Base-by-base conservation (phyloP, 2,113 vertebrate species). In the Ochotona curzoniae region DNA sequence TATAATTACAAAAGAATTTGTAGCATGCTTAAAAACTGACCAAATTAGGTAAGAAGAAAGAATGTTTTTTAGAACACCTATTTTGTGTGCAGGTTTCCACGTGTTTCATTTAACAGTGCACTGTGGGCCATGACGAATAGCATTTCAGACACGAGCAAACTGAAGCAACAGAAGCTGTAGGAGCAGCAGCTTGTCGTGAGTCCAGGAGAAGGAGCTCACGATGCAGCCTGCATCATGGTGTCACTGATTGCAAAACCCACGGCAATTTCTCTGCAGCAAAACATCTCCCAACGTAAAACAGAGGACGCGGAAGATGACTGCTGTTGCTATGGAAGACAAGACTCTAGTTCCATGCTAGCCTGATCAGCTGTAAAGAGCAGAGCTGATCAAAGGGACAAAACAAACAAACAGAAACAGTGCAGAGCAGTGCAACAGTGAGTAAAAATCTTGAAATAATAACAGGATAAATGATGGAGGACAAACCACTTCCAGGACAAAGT, bases 401-500 rank as follows among this genome's bases (percentile, higher is more conserved):
- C 23, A 61, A 35, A 3, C 18, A 35, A 76, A 38, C 23, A 61
- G 30, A 3, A 47, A 11, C 54, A 57, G 20, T 18, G 0, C 8
- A 85, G 61, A 82, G 28, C n/a, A 44, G 23, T 30, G 18, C 28
- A 38, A 10, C 51, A 87, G 26, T 57, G 89, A 90, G 32, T 61
- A 69, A 49, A 87, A 74, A 70, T 69, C 38, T 74, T 78, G 14
- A n/a, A 87, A 90, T 35, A 54, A 82, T 74, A 93, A 38, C 26
- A 79, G 23, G 61, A 60, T 70, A 35, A 47, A 14, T n/a, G 20
- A 61, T 23, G n/a, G 69, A 86, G n/a, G 26, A 64, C 21, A 57
- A 64, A 54, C 35, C 38, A 90, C 17, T 60, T 57, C 21, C 26
- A 49, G 47, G 38, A 9, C 38, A 63, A 73, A 13, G 0, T 49